These are phyloP conservation scores for Chlorops oryzae DNA, from an alignment of 1,140 invertebrate species.

Conservation along the genomic window DNA sequence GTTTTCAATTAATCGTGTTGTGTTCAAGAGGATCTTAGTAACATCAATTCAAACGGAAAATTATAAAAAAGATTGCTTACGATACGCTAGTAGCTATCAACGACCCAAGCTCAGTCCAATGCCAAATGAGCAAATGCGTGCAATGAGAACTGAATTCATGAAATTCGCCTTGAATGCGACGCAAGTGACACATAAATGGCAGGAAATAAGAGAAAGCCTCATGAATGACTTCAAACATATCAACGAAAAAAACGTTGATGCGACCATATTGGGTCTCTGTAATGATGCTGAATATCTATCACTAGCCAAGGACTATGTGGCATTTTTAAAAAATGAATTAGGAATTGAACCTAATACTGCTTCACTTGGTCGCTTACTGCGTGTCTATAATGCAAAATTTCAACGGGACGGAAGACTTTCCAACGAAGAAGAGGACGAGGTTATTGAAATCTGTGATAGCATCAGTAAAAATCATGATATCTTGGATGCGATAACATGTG, in stretches of 20 bases:
- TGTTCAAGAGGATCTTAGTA: no score
- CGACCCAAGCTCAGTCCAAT: constrained; percentile 17
- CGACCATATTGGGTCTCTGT: constrained; percentile 52
- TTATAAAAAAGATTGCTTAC: no score
- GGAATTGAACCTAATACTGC: constrained; percentile 51
- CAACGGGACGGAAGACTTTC: constrained; percentile 42
- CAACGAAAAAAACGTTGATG: constrained; percentile 53
- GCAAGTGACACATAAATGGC: constrained; percentile 27
- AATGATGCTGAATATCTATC: constrained; percentile 43
- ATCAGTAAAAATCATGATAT: constrained; percentile 53
- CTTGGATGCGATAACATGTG: constrained; percentile 54
- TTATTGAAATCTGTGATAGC: constrained; percentile 51
- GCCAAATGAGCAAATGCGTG: constrained; percentile 23
- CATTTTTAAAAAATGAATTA: constrained; percentile 50
- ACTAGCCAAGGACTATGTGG: constrained; percentile 53
- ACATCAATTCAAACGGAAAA: no score
- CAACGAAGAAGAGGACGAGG: constrained; percentile 51
- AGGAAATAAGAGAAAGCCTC: constrained; percentile 18
- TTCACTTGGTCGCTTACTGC: constrained; percentile 52
- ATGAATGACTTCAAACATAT: constrained; percentile 32
- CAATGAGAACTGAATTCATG: constrained; percentile 24
- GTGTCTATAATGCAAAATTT: constrained; percentile 49
- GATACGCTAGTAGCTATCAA: constrained; percentile 24
- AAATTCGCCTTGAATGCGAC: constrained; percentile 20
- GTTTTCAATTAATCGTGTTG: no score